These are phyloP conservation scores for Colostygia pectinataria DNA, from an alignment of 2,888 invertebrate species.

Conservation along the genomic window DNA sequence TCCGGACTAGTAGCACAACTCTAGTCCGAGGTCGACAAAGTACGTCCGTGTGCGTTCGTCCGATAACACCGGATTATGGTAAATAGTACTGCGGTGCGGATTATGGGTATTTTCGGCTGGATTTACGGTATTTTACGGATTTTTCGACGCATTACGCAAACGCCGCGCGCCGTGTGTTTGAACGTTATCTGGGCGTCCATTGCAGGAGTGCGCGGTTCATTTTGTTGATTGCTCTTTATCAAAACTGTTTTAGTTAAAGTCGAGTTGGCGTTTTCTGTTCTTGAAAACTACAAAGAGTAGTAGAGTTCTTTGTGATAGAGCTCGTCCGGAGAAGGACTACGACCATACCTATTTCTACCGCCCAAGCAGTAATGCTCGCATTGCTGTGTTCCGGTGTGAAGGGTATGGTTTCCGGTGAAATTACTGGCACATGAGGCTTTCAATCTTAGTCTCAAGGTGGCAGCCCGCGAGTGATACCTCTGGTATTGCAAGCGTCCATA, in stretches of 20 bases:
- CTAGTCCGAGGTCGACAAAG: conserved; percentile 42
- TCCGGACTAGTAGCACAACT: conserved; percentile 17
- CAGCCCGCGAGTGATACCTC: too few relatives aligned
- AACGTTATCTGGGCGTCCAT: conserved; percentile 5
- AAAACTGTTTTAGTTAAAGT: not conserved
- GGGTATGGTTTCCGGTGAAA: too few relatives aligned
- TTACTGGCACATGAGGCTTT: too few relatives aligned
- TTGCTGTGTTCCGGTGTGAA: too few relatives aligned
- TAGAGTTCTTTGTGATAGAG: too few relatives aligned
- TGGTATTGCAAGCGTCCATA: too few relatives aligned
- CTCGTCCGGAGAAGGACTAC: too few relatives aligned
- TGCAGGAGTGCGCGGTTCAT: not conserved
- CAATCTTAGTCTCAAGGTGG: too few relatives aligned
- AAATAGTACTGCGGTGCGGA: conserved; percentile 56
- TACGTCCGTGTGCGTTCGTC: conserved; percentile 54
- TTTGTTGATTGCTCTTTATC: conserved; percentile 2
- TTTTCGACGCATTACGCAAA: conserved; percentile 48
- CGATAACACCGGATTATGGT: conserved; percentile 65
- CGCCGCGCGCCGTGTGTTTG: conserved; percentile 15
- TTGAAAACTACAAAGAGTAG: too few relatives aligned
- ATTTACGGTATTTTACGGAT: conserved; percentile 58
- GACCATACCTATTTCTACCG: too few relatives aligned
- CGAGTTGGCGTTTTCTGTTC: too few relatives aligned
- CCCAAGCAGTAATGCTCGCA: too few relatives aligned
- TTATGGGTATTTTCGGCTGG: conserved; percentile 54